phyloP scores from a whole-genome alignment of 1,140 invertebrate genomes.

The Asobara japonica region DNA sequence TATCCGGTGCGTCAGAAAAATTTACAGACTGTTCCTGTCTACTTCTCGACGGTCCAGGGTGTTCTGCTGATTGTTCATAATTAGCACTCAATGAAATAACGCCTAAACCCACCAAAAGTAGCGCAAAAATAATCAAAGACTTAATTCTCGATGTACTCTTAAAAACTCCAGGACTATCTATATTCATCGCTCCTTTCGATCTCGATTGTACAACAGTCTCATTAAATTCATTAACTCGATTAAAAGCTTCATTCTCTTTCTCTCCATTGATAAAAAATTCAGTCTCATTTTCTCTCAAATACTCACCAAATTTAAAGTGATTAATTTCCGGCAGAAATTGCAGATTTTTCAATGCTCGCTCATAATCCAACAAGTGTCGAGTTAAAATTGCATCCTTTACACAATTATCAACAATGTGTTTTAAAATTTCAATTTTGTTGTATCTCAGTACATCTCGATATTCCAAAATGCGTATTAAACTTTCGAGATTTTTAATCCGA shows the following conservation, averaged over 20 bases:
- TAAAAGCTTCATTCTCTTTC: neutral
- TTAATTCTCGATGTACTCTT: no score
- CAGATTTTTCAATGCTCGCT: slow-evolving; percentile 30
- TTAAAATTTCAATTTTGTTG: slow-evolving; percentile 44
- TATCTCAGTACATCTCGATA: slow-evolving; percentile 47
- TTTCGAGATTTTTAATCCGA: slow-evolving; percentile 43
- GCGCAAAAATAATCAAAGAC: no score
- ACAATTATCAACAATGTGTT: slow-evolving; percentile 42
- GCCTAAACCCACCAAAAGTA: no score
- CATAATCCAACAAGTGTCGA: slow-evolving; percentile 43
- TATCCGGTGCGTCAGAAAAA: neutral
- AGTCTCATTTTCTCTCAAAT: neutral
- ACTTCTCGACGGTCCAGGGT: neutral
- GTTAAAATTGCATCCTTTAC: slow-evolving; percentile 37
- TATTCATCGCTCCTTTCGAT: no score
- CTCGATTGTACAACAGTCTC: neutral
- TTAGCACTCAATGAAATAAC: neutral
- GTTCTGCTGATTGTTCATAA: neutral
- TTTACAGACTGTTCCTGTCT: neutral
- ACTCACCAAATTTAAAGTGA: slow-evolving; percentile 45
- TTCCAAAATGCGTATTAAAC: slow-evolving; percentile 51
- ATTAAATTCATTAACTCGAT: neutral
- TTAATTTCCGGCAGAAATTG: slow-evolving; percentile 18
- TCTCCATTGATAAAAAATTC: neutral
- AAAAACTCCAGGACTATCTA: no score